phyloP scores from a whole-genome alignment of 2,113 vertebrate species.

The Nycticebus coucang region DNA sequence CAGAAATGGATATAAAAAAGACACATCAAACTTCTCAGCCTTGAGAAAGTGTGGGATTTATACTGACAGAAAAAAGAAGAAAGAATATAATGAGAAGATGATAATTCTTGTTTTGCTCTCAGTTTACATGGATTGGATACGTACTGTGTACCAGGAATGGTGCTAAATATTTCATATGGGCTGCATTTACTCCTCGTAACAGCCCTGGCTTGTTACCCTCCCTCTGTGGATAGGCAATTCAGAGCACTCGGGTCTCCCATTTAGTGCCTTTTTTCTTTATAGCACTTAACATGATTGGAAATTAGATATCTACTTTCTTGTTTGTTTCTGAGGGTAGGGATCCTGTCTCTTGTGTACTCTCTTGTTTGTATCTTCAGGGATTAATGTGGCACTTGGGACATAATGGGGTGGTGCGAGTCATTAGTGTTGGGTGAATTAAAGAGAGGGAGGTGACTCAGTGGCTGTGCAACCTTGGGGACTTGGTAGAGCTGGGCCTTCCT shows the following conservation, averaged over 20 bases:
- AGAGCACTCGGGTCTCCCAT: not conserved
- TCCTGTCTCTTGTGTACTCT: not conserved
- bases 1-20: not conserved
- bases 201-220: not conserved
- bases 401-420: not conserved
- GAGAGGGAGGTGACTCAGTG: not conserved
- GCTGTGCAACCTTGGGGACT: not conserved
- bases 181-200: not conserved
- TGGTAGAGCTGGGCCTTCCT: not conserved
- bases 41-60: not conserved
- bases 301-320: not conserved
- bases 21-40: not conserved
- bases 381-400: not conserved
- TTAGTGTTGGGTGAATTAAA: not conserved
- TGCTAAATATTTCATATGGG: not conserved
- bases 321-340: constrained; percentile 35
- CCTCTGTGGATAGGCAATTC: not conserved
- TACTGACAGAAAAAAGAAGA: not conserved
- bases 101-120: not conserved
- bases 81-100: not conserved
- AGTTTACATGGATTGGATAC: not conserved
- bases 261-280: not conserved
- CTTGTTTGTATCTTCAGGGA: not conserved
- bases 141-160: not conserved
- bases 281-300: not conserved